Conservation (phyloP, 1,140 invertebrate species). For the Drosophila subobscura region DNA sequence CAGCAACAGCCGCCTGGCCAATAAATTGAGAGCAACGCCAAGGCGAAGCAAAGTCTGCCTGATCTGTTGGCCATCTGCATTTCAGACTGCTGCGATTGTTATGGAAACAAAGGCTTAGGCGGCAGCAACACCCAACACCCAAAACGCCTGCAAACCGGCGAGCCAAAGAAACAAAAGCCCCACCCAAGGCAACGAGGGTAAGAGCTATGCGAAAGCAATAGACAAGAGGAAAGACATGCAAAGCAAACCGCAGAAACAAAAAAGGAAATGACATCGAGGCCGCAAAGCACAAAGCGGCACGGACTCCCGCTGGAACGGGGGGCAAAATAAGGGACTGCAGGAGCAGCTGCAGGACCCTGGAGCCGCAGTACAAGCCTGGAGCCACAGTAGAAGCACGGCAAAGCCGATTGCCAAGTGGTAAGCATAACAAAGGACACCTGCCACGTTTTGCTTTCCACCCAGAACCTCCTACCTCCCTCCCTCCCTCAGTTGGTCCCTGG, state of each 20-base stretch:
- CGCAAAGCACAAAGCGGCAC: slow-evolving; percentile 55
- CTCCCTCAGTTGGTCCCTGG: slow-evolving; percentile 36
- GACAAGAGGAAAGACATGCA: slow-evolving; percentile 51
- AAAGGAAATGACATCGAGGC: slow-evolving; percentile 49
- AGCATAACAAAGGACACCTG: slow-evolving; percentile 81
- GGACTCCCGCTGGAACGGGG: slow-evolving; percentile 2
- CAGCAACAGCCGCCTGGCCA: slow-evolving; percentile 11
- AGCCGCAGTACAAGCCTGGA: too few relatives aligned
- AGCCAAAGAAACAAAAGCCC: slow-evolving; percentile 46
- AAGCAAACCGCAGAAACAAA: slow-evolving; percentile 53
- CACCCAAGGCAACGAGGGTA: slow-evolving; percentile 5
- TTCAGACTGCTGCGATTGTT: slow-evolving; percentile 41
- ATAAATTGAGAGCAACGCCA: slow-evolving; percentile 32
- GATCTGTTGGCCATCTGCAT: slow-evolving; percentile 49
- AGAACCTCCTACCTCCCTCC: slow-evolving; percentile 11
- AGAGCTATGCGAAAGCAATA: slow-evolving; percentile 46
- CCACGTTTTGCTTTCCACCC: slow-evolving; percentile 45
- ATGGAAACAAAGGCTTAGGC: slow-evolving; percentile 66
- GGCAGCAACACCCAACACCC: slow-evolving; percentile 10
- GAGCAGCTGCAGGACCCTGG: background rate
- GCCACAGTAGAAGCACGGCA: slow-evolving; percentile 50
- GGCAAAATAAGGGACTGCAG: slow-evolving; percentile 11
- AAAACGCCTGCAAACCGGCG: background rate
- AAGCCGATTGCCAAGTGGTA: slow-evolving; percentile 80
- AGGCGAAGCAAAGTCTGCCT: slow-evolving; percentile 27